Evolutionary conservation across 2,113 vertebrate genomes (phyloP).

Genomic region (Amia ocellicauda): DNA sequence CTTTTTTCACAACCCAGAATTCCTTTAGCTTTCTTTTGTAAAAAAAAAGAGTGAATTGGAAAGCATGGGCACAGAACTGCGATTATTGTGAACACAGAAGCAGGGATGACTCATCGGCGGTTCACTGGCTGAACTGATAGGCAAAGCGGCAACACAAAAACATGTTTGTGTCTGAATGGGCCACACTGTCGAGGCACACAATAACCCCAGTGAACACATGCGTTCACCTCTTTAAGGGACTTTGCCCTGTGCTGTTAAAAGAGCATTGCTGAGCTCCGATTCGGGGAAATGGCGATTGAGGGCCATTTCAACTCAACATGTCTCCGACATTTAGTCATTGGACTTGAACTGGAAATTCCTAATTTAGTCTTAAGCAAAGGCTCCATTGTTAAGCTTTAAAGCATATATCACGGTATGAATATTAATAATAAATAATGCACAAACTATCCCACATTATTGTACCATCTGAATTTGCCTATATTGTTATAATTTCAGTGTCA

Average conservation of each 20-base stretch:
- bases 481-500: too few relatives aligned
- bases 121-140: background rate
- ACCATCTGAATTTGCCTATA: too few relatives aligned
- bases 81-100: background rate
- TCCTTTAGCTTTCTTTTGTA: too few relatives aligned
- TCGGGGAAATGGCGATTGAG: background rate
- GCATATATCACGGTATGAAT: too few relatives aligned
- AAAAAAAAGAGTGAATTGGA: too few relatives aligned
- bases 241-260: background rate
- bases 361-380: too few relatives aligned
- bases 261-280: background rate
- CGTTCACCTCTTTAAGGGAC: background rate
- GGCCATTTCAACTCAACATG: background rate
- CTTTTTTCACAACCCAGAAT: too few relatives aligned
- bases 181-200: background rate
- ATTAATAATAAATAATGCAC: too few relatives aligned
- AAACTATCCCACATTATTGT: too few relatives aligned
- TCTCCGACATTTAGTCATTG: too few relatives aligned
- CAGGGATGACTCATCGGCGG: background rate
- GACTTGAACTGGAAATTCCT: too few relatives aligned
- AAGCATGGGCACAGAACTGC: background rate
- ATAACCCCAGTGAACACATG: background rate
- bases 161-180: background rate
- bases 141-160: background rate
- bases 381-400: too few relatives aligned